Percentiles rank a stretch among this genome's conserved stretches.
phyloP scores from a whole-genome alignment of 2,888 invertebrate species.

The Hirtodrosophila histrioides region DNA sequence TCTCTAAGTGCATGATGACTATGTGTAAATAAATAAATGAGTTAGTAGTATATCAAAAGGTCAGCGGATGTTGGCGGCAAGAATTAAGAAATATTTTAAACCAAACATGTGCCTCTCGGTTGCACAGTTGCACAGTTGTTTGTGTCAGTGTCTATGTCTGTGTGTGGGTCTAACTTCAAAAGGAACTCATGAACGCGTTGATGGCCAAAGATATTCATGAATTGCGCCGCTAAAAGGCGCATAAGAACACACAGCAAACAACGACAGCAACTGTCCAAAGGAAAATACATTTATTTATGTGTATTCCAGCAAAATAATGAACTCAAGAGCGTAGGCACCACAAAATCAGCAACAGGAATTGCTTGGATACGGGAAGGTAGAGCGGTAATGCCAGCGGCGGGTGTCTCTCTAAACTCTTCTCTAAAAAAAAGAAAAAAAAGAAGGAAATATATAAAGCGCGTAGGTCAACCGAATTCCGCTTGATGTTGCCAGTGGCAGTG shows the following conservation, averaged over 20 bases:
- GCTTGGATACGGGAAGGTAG: background rate
- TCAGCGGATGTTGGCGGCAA: slow-evolving; percentile 37
- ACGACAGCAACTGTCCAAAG: slow-evolving; percentile 10
- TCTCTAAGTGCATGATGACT: no score
- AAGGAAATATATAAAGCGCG: slow-evolving; percentile 11
- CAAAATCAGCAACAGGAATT: slow-evolving; percentile 7
- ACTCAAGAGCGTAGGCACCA: slow-evolving; percentile 24
- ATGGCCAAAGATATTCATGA: slow-evolving; percentile 45
- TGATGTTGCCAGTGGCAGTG: slow-evolving; percentile 31
- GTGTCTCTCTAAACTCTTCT: no score
- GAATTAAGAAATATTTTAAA: slow-evolving; percentile 36
- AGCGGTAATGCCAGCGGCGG: no score
- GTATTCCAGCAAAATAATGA: slow-evolving; percentile 48
- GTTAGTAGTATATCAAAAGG: slow-evolving; percentile 35
- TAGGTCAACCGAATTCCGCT: slow-evolving; percentile 46
- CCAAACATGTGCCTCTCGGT: slow-evolving; percentile 26
- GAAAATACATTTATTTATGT: slow-evolving; percentile 50
- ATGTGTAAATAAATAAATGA: background rate
- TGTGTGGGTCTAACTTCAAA: slow-evolving; percentile 46
- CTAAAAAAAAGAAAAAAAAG: no score
- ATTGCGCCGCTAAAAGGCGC: slow-evolving; percentile 49
- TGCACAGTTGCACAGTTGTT: background rate
- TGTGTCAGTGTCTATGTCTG: background rate
- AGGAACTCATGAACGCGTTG: slow-evolving; percentile 41
- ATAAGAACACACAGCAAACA: slow-evolving; percentile 20